Evolutionary conservation across 2,113 vertebrate species (phyloP).

Genomic region (Strigops habroptila): DNA sequence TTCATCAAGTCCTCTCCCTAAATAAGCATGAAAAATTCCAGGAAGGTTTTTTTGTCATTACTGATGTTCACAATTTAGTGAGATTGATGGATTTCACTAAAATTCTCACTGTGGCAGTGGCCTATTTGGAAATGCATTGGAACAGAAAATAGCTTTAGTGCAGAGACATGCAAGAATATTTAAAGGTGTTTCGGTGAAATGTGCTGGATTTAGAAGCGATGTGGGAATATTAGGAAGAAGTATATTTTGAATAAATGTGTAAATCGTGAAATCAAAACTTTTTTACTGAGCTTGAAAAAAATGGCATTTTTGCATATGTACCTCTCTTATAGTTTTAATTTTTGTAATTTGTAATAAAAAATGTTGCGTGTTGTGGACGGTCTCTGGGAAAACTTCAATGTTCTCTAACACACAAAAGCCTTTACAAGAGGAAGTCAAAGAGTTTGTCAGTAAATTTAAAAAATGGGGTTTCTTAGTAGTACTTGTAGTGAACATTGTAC

Average conservation of each 20-base stretch:
- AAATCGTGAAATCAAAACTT: background rate
- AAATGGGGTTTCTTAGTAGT: background rate
- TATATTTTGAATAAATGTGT: background rate
- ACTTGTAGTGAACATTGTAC: background rate
- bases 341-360: background rate
- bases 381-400: background rate
- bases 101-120: background rate
- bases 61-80: conserved; percentile 2
- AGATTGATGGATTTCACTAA: conserved; percentile 60
- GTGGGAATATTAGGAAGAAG: background rate
- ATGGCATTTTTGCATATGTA: background rate
- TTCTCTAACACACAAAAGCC: background rate
- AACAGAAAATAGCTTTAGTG: background rate
- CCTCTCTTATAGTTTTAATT: background rate
- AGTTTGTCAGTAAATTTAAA: background rate
- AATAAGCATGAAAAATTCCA: conserved; percentile 35
- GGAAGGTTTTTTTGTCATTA: conserved; percentile 37
- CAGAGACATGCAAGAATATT: background rate
- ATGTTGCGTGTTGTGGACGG: too few relatives aligned
- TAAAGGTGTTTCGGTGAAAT: background rate
- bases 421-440: background rate
- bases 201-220: background rate
- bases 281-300: background rate
- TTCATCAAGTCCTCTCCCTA: conserved; percentile 6
- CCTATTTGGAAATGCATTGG: background rate